A percentile compares a stretch with the other conserved stretches of the same genome.
phyloP scores from a whole-genome alignment of 2,888 invertebrate species.

The Conchocele bisecta region DNA sequence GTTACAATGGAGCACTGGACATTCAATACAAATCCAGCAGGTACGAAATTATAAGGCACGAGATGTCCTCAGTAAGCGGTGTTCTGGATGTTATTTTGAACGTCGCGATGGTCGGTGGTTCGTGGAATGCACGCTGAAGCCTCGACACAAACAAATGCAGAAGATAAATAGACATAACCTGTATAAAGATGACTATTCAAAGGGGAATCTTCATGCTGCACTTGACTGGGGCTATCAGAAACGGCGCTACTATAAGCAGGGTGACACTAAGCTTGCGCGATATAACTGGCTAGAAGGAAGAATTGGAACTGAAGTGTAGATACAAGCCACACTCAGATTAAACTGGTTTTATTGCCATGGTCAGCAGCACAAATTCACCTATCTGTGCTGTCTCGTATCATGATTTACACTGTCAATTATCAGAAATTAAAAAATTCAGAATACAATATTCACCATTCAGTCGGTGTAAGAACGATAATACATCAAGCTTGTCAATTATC shows the following conservation, averaged over 20 bases:
- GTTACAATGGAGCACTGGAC: no score
- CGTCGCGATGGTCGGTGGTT: slow-evolving; percentile 73
- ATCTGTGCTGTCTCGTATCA: no score
- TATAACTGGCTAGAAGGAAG: slow-evolving; percentile 70
- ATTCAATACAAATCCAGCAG: no score
- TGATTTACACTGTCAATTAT: no score
- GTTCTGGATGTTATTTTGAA: slow-evolving; percentile 78
- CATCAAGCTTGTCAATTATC: no score
- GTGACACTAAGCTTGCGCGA: slow-evolving; percentile 55
- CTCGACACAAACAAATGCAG: slow-evolving; percentile 80
- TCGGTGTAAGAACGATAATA: no score
- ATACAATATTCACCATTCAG: no score
- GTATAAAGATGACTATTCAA: slow-evolving; percentile 72
- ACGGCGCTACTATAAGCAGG: slow-evolving; percentile 56
- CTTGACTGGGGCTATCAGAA: slow-evolving; percentile 59
- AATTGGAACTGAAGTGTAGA: slow-evolving; percentile 62
- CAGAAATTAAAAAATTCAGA: no score
- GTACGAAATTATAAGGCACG: slow-evolving; percentile 72
- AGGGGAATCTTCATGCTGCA: slow-evolving; percentile 55
- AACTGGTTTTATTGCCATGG: no score
- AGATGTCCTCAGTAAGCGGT: slow-evolving; percentile 68
- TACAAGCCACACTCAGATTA: no score
- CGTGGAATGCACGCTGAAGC: slow-evolving; percentile 79
- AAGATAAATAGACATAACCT: slow-evolving; percentile 57
- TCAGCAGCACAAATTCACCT: no score